Conservation (phyloP, 1,140 invertebrate genomes). For the Solen grandis region DNA sequence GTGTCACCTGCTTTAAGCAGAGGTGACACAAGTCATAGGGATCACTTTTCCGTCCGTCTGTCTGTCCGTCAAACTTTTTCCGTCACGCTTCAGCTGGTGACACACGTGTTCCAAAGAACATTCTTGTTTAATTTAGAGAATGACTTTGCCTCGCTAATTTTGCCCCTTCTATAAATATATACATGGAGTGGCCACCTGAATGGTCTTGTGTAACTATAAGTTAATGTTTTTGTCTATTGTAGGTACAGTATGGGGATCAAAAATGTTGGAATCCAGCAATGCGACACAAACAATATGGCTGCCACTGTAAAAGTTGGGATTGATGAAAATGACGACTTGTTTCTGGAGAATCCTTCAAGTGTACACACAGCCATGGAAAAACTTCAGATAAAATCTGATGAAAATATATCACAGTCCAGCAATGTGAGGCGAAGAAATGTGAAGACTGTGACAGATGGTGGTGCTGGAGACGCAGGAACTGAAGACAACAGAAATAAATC, state of each 20-base stretch:
- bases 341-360: constrained; percentile 3
- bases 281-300: constrained; percentile 53
- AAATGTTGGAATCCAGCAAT: constrained; percentile 57
- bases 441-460: not conserved
- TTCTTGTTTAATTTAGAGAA: too few relatives aligned
- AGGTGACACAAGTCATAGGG: too few relatives aligned
- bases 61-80: too few relatives aligned
- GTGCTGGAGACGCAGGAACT: not conserved
- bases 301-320: constrained; percentile 44
- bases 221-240: constrained; percentile 17
- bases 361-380: too few relatives aligned
- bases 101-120: too few relatives aligned
- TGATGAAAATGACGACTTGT: not conserved
- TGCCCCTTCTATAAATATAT: too few relatives aligned
- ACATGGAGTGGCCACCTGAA: too few relatives aligned
- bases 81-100: too few relatives aligned
- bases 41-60: too few relatives aligned
- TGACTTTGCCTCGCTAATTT: too few relatives aligned
- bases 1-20: too few relatives aligned
- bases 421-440: constrained; percentile 15
- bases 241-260: constrained; percentile 52
- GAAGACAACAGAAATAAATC: not conserved
- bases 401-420: not conserved
- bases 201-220: too few relatives aligned
- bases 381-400: not conserved